A percentile compares a stretch with the other conserved stretches of the same genome.
These are phyloP conservation scores for Scomber japonicus DNA, from an alignment of 2,113 vertebrate species.

Conservation along the genomic window DNA sequence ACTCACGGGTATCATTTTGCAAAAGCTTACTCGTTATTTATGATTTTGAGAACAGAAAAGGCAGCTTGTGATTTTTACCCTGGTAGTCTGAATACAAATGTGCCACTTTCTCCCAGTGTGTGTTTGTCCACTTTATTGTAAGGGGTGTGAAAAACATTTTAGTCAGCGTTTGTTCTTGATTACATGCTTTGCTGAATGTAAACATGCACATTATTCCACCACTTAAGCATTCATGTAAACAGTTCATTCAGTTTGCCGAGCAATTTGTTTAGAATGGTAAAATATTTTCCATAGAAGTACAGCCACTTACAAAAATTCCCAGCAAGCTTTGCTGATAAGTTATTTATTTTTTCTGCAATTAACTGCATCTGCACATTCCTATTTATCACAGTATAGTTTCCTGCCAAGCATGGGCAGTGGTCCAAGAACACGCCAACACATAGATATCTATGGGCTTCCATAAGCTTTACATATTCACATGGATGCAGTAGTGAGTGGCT, in stretches of 20 bases:
- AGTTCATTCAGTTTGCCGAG: constrained; percentile 2
- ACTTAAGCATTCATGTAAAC: constrained; percentile 22
- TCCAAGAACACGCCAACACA: constrained; percentile 42
- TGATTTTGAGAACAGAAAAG: constrained; percentile 11
- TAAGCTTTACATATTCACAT: constrained; percentile 34
- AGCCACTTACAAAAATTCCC: constrained; percentile 16
- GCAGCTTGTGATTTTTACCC: neutral
- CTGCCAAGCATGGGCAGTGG: constrained; percentile 43
- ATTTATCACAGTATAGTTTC: constrained; percentile 53
- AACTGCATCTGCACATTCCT: constrained; percentile 50
- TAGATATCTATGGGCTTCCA: constrained; percentile 12
- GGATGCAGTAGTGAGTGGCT: constrained; percentile 20
- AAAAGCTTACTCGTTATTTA: constrained; percentile 22
- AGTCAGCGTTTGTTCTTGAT: neutral
- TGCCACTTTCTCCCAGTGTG: neutral
- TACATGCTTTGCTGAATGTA: neutral
- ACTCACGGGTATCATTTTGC: constrained; percentile 23
- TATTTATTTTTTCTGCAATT: constrained; percentile 39
- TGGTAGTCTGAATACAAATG: constrained; percentile 1
- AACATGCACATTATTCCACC: neutral
- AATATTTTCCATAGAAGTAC: constrained; percentile 1
- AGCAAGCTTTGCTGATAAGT: constrained; percentile 5
- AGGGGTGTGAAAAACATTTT: neutral
- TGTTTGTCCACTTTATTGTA: neutral
- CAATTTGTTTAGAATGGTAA: constrained; percentile 10